Conservation (phyloP, 2,113 vertebrate species). For the Etheostoma cragini region DNA sequence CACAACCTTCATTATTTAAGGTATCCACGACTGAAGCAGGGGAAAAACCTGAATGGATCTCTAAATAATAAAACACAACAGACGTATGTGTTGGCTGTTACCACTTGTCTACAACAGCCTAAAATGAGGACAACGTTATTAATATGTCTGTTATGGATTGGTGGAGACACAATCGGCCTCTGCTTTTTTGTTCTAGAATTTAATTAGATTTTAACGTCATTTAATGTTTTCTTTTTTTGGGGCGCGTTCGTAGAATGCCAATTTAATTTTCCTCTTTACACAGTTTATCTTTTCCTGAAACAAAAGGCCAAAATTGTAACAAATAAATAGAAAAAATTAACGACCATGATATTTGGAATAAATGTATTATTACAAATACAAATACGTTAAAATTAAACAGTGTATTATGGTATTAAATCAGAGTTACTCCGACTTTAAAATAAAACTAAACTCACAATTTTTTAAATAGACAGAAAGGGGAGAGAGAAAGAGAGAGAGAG, state of each 20-base stretch:
- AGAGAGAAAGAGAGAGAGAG: not conserved
- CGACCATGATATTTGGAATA: too few species aligned
- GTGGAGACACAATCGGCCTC: not conserved
- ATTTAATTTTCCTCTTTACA: not conserved
- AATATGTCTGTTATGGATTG: not conserved
- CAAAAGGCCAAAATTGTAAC: not conserved
- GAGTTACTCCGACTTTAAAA: not conserved
- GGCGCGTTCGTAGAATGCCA: not conserved
- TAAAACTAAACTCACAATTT: not conserved
- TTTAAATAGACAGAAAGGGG: not conserved
- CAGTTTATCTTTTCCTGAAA: not conserved
- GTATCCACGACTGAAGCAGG: not conserved
- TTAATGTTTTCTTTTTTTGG: not conserved
- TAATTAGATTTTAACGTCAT: not conserved
- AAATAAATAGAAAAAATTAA: not conserved
- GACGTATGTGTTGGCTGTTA: not conserved
- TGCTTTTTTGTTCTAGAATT: not conserved
- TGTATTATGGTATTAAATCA: not conserved
- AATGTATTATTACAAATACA: not conserved
- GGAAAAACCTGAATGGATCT: not conserved
- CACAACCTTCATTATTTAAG: slow-evolving; percentile 38
- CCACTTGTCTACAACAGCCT: too few species aligned
- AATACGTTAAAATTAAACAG: not conserved
- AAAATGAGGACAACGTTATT: not conserved
- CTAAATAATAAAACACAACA: slow-evolving; percentile 5